Percentiles rank a stretch among this genome's conserved stretches.
These are phyloP conservation scores for Lepetodrilus schrolli DNA, from an alignment of 2,888 invertebrate genomes.

Conservation along the genomic window DNA sequence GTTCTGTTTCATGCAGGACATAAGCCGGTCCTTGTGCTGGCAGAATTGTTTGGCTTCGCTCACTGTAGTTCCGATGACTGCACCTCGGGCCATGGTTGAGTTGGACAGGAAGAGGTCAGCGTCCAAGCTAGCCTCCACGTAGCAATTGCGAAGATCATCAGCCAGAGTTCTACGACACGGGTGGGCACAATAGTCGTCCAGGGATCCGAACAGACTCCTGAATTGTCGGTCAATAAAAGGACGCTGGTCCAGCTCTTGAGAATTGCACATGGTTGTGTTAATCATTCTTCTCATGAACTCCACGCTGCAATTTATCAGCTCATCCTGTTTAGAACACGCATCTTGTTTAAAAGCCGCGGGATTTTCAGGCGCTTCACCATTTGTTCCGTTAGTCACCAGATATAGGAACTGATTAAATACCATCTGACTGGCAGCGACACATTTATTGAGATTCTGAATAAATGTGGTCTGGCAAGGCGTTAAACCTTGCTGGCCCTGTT, in stretches of 20 bases:
- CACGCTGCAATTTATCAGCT: neutral
- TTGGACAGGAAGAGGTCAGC: conserved; percentile 43
- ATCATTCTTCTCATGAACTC: conserved; percentile 15
- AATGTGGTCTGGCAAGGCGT: conserved; percentile 24
- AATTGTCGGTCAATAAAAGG: conserved; percentile 20
- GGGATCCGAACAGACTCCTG: conserved; percentile 2
- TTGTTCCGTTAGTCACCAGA: conserved; percentile 41
- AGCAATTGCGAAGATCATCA: conserved; percentile 36
- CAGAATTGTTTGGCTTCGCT: conserved; percentile 37
- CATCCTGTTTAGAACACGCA: conserved; percentile 32
- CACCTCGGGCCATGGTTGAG: conserved; percentile 36
- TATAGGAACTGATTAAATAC: conserved; percentile 37
- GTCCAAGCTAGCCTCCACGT: conserved; percentile 34
- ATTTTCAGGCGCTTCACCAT: conserved; percentile 32
- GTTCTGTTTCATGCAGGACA: conserved; percentile 39
- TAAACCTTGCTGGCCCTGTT: conserved; percentile 24
- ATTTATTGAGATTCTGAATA: conserved; percentile 19
- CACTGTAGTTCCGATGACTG: conserved; percentile 38
- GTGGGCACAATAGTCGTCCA: conserved; percentile 3
- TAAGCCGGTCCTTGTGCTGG: conserved; percentile 36
- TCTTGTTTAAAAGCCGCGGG: conserved; percentile 33
- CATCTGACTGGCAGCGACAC: conserved; percentile 25
- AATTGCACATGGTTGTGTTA: conserved; percentile 6
- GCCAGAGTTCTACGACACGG: conserved; percentile 38
- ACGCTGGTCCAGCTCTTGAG: neutral